phyloP scores from a whole-genome alignment of 2,888 invertebrate genomes.

The Drosophila lutescens region DNA sequence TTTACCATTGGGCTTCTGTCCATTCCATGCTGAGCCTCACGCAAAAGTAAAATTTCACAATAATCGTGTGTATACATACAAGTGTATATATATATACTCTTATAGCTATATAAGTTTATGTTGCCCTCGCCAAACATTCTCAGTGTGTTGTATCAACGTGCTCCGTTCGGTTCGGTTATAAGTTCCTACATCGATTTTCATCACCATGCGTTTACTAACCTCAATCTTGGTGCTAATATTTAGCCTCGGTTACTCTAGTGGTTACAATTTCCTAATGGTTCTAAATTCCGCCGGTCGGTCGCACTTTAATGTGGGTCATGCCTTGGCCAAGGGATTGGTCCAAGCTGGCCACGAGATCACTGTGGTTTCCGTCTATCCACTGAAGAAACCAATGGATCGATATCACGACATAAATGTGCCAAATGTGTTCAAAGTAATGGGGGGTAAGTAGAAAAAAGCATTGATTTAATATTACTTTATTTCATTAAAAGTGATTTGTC shows the following conservation, averaged over 20 bases:
- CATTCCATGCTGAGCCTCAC: conserved; percentile 8
- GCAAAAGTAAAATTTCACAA: conserved; percentile 31
- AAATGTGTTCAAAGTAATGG: conserved; percentile 33
- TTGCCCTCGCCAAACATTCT: conserved; percentile 5
- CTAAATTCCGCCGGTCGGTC: conserved; percentile 62
- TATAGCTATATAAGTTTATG: conserved; percentile 20
- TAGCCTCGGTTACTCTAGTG: conserved; percentile 5
- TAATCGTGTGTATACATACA: not conserved
- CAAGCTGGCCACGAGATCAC: conserved; percentile 81
- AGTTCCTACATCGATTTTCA: not conserved
- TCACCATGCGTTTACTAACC: conserved; percentile 13
- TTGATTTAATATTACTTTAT: not conserved
- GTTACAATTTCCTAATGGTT: conserved; percentile 57
- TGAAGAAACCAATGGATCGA: conserved; percentile 64
- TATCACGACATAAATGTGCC: conserved; percentile 61
- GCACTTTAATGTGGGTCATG: conserved; percentile 75
- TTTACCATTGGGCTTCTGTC: conserved; percentile 13
- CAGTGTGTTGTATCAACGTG: conserved; percentile 8
- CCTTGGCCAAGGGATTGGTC: conserved; percentile 79
- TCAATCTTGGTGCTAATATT: conserved; percentile 13
- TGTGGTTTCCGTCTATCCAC: conserved; percentile 75
- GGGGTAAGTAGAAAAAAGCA: not conserved
- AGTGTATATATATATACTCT: not conserved
- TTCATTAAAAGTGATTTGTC: too few relatives aligned
- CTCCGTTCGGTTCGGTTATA: conserved; percentile 5